Percentiles rank a stretch among this genome's conserved stretches.
Evolutionary conservation across 1,140 invertebrate species (phyloP).

Genomic region (Elymnias hypermnestra): DNA sequence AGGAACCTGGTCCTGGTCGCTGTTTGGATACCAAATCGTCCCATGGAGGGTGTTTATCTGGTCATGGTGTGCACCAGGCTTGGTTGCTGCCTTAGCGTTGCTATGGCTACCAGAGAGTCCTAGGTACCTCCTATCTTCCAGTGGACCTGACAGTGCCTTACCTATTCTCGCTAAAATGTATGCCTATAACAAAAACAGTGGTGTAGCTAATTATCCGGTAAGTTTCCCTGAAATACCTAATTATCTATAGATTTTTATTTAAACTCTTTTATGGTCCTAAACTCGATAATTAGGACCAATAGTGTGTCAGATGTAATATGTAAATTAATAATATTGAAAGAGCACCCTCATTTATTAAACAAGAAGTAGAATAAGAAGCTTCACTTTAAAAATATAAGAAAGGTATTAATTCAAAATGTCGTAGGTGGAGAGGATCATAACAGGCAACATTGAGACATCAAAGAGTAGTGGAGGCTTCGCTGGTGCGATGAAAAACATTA

Average conservation of each 20-base stretch:
- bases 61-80: slow-evolving; percentile 74
- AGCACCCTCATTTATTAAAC: too few species aligned
- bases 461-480: slow-evolving; percentile 73
- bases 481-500: slow-evolving; percentile 49
- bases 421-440: slow-evolving; percentile 48
- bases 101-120: slow-evolving; percentile 84
- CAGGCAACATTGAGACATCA: slow-evolving; percentile 33
- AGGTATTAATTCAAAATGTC: too few species aligned
- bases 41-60: slow-evolving; percentile 82
- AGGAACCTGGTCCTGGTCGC: slow-evolving; percentile 62
- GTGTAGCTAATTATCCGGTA: slow-evolving; percentile 38
- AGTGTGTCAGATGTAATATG: too few species aligned
- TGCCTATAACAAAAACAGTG: slow-evolving; percentile 46
- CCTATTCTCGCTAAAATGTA: slow-evolving; percentile 79
- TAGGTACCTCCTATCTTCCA: slow-evolving; percentile 81
- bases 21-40: slow-evolving; percentile 59
- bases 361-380: too few species aligned
- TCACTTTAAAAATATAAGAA: too few species aligned
- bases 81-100: slow-evolving; percentile 74
- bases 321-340: too few species aligned
- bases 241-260: neutral
- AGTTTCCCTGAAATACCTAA: slow-evolving; percentile 10
- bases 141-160: slow-evolving; percentile 78
- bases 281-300: too few species aligned
- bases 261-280: too few species aligned